Percentiles rank a stretch among this genome's conserved stretches.
Evolutionary conservation across 2,797 vertebrate species (phyloP).

Genomic region (Thalassophryne amazonica): DNA sequence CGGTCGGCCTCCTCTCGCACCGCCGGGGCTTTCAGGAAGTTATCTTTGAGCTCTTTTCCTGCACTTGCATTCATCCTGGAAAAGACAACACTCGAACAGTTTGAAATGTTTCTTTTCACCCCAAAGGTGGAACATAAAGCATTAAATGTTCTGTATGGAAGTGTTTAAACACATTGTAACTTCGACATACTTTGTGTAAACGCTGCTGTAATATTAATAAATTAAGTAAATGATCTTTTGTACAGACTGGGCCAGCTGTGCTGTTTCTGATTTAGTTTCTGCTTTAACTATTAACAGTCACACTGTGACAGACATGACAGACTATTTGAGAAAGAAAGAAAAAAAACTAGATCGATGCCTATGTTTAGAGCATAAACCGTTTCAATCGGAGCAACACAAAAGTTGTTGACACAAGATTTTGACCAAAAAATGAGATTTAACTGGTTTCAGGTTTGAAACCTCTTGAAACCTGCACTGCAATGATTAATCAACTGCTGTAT

Average conservation of each 20-base stretch:
- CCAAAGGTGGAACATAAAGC: slow-evolving; percentile 32
- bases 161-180: slow-evolving; percentile 17
- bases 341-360: too few relatives aligned
- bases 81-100: slow-evolving; percentile 74
- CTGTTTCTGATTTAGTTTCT: not conserved
- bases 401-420: too few relatives aligned
- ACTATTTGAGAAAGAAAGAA: too few relatives aligned
- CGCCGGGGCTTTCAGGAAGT: slow-evolving; percentile 84
- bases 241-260: not conserved
- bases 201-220: slow-evolving; percentile 9
- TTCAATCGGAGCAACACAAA: too few relatives aligned
- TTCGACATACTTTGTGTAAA: slow-evolving; percentile 3
- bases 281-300: too few relatives aligned
- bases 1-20: slow-evolving; percentile 84
- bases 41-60: slow-evolving; percentile 83
- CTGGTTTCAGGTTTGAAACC: too few relatives aligned
- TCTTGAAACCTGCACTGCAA: too few relatives aligned
- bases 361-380: too few relatives aligned
- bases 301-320: too few relatives aligned
- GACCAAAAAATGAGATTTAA: too few relatives aligned
- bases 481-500: too few relatives aligned
- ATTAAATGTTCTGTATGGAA: slow-evolving; percentile 54
- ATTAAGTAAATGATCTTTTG: not conserved
- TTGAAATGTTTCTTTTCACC: slow-evolving; percentile 71
- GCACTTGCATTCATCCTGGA: slow-evolving; percentile 80